These are phyloP conservation scores for Gymnothorax javanicus DNA, from an alignment of 2,797 vertebrate genomes.

Conservation along the genomic window DNA sequence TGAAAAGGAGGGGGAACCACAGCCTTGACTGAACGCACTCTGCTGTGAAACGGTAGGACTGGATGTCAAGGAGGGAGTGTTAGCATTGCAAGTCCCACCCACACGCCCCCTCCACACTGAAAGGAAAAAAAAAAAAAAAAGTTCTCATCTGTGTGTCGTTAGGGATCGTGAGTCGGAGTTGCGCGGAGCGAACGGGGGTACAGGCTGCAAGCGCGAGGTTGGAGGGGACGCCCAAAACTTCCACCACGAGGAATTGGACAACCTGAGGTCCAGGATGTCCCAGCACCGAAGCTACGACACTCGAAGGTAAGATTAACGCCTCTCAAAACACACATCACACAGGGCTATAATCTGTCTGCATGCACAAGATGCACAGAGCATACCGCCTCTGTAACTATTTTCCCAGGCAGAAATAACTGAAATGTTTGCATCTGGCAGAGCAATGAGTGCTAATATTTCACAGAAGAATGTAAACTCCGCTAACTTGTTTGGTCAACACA, in stretches of 20 bases:
- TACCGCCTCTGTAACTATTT: conserved; percentile 34
- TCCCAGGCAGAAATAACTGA: conserved; percentile 42
- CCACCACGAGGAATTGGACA: conserved; percentile 33
- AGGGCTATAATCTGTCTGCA: not conserved
- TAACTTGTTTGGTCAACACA: not conserved
- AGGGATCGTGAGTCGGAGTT: conserved; percentile 59
- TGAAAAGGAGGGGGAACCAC: conserved; percentile 58
- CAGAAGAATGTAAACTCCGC: not conserved
- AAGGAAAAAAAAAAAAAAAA: conserved; percentile 31
- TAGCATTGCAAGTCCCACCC: conserved; percentile 11
- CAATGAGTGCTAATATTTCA: not conserved
- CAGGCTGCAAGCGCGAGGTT: conserved; percentile 47
- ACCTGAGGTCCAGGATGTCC: not conserved
- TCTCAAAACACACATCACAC: not conserved
- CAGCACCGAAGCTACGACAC: not conserved
- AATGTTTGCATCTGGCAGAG: not conserved
- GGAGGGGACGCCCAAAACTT: conserved; percentile 50
- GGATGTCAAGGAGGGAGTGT: conserved; percentile 39
- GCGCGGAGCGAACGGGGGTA: conserved; percentile 37
- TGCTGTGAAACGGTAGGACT: conserved; percentile 51
- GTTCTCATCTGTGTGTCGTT: conserved; percentile 65
- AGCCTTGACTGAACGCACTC: conserved; percentile 58
- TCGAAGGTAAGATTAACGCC: not conserved
- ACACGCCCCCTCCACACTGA: conserved; percentile 32
- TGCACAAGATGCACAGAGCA: not conserved